Evolutionary conservation across 2,113 vertebrate species (phyloP), one percentile per base, ranked within the genome.

Genomic region (Perca flavescens): DNA sequence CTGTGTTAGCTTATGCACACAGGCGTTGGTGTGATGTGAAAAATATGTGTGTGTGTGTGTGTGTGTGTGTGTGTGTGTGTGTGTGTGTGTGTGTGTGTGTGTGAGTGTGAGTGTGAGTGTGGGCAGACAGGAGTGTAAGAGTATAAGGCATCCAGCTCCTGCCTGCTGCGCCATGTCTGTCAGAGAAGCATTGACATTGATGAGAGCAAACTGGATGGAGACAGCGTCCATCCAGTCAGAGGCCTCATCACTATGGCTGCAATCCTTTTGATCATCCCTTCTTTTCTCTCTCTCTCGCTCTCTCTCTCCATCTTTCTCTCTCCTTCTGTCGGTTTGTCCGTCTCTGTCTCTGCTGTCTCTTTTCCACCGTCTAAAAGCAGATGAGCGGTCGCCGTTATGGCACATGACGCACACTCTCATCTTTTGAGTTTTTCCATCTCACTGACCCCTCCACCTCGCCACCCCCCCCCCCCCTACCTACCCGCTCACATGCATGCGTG

Each of bases 191-290:
- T 61, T 94, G 92, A 95, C 85, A 74, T 31, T 93, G 93, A 94
- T 93, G 92, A 88, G 90, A 92, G 80, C 86, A 92, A 95, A 94
- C 92, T 92, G 90, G 90, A 91, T 86, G 86, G 81, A 92, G 85
- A 86, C 88, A 73, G 79, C 63, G 56, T 91, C 84, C 81, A 47
- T 91, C 92, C 87, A 84, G 88, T 90, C 81, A 78, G 84, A 85
- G 43, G 79, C 79, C 76, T 86, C 83, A 88, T 91, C 91, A 80
- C 93, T 89, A 88, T 78, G 86, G 81, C 78, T 88, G 71, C 86
- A 84, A 79, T 89, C 92, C 88, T 93, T 94, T 92, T 93, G 91
- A 94, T 94, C 91, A 80, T 88, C 87, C 77, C 57, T 62, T 66
- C 72, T 36, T 76, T 73, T 61, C 79, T 74, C 57, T 40, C 74